phyloP scores from a whole-genome alignment of 2,888 invertebrate species.

The Trichopria drosophilae region DNA sequence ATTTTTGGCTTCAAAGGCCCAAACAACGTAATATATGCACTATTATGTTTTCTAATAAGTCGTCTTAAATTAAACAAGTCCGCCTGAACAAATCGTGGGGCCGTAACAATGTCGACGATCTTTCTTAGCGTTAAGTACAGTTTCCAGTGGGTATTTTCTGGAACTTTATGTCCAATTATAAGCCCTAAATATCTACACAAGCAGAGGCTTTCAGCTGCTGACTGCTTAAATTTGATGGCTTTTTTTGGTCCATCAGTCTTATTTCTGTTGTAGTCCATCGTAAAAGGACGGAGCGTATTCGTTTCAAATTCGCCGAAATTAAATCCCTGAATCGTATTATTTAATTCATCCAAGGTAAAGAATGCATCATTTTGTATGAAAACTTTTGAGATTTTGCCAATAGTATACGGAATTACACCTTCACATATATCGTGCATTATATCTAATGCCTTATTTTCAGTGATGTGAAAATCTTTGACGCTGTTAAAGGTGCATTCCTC shows the following conservation, averaged over 20 bases:
- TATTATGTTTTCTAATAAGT: too few species aligned
- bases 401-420: constrained; percentile 8
- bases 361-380: constrained; percentile 14
- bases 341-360: constrained; percentile 11
- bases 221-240: constrained; percentile 24
- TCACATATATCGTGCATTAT: constrained; percentile 18
- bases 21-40: constrained; percentile 17
- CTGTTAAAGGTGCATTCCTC: constrained; percentile 23
- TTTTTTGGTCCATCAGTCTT: background rate
- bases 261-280: constrained; percentile 3
- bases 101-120: too few species aligned
- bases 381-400: constrained; percentile 6
- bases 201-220: too few species aligned
- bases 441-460: constrained; percentile 23
- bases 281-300: constrained; percentile 8
- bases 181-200: too few species aligned
- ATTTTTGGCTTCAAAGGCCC: constrained; percentile 24
- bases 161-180: too few species aligned
- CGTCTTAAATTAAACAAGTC: constrained; percentile 9
- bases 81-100: constrained; percentile 12
- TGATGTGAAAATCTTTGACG: constrained; percentile 18
- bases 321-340: constrained; percentile 11
- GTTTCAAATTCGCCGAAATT: constrained; percentile 7
- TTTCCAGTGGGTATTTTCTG: constrained; percentile 17
- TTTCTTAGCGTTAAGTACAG: constrained; percentile 13